Evolutionary conservation across 2,797 vertebrate species (phyloP).

Genomic region (Sardinella longiceps): DNA sequence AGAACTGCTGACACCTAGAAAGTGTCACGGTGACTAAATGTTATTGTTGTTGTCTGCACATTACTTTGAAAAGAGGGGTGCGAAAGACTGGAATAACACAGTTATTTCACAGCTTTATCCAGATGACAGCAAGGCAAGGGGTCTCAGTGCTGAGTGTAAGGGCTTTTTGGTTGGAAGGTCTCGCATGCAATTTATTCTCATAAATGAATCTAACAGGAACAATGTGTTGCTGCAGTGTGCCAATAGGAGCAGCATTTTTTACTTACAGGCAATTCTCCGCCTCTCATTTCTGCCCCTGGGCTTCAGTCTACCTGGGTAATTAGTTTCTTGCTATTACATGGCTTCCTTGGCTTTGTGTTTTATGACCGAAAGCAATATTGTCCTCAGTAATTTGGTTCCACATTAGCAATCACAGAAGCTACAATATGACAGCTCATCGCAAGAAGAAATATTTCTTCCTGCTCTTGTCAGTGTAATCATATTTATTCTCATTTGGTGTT

Average conservation of each 20-base stretch:
- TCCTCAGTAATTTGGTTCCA: conserved; percentile 5
- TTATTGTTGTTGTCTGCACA: conserved; percentile 27
- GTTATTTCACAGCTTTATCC: conserved; percentile 20
- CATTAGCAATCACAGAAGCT: neutral
- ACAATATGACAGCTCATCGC: neutral
- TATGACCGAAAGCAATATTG: conserved; percentile 33
- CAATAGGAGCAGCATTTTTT: conserved; percentile 15
- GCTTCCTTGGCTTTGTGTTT: conserved; percentile 27
- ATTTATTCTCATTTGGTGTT: neutral
- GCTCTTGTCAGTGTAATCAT: neutral
- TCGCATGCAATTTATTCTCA: conserved; percentile 14
- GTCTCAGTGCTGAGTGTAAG: neutral
- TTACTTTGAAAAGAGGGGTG: conserved; percentile 1
- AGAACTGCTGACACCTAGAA: conserved; percentile 40
- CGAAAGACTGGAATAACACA: neutral
- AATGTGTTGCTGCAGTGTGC: neutral
- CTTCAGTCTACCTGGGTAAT: conserved; percentile 30
- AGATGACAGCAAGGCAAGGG: neutral
- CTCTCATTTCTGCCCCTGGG: neutral
- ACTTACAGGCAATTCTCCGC: neutral
- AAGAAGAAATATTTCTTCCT: neutral
- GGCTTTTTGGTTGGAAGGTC: neutral
- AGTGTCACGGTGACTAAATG: conserved; percentile 36
- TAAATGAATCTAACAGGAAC: conserved; percentile 17
- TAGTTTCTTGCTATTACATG: conserved; percentile 31